A percentile compares a stretch with the other conserved stretches of the same genome.
Conservation (phyloP, 2,113 vertebrate species). For the Mugil cephalus region DNA sequence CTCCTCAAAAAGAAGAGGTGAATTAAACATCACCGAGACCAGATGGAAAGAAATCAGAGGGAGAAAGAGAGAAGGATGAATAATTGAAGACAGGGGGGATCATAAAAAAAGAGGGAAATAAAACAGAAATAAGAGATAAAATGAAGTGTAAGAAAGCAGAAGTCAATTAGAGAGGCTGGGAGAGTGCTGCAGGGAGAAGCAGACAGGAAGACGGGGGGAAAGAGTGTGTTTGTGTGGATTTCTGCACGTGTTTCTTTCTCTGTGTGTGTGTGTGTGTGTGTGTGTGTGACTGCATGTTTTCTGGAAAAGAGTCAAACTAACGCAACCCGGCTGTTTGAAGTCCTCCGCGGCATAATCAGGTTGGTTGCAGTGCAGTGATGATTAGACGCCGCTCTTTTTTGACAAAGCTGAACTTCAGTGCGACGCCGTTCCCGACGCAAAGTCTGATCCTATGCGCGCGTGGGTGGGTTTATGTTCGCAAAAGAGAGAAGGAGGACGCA, state of each 20-base stretch:
- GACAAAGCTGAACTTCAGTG: slow-evolving; percentile 19
- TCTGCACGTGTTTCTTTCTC: slow-evolving; percentile 30
- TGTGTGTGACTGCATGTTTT: slow-evolving; percentile 45
- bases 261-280: slow-evolving; percentile 46
- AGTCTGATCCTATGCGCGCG: background rate
- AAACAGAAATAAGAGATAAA: slow-evolving; percentile 80
- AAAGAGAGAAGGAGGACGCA: background rate
- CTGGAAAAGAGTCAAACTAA: slow-evolving; percentile 48
- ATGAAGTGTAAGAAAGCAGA: slow-evolving; percentile 79
- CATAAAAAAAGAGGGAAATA: slow-evolving; percentile 73
- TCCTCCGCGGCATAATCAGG: slow-evolving; percentile 56
- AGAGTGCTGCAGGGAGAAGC: slow-evolving; percentile 51
- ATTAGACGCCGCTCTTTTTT: slow-evolving; percentile 29
- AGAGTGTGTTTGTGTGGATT: slow-evolving; percentile 43
- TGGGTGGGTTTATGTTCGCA: background rate
- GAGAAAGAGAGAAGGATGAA: slow-evolving; percentile 74
- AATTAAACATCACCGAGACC: slow-evolving; percentile 80
- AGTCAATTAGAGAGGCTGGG: slow-evolving; percentile 75
- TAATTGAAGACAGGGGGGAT: slow-evolving; percentile 76
- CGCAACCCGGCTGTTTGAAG: slow-evolving; percentile 65
- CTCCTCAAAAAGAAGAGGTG: slow-evolving; percentile 73
- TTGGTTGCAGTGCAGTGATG: slow-evolving; percentile 39
- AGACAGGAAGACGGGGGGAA: slow-evolving; percentile 56
- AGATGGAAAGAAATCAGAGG: slow-evolving; percentile 80
- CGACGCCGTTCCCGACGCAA: background rate